These are phyloP conservation scores for Myripristis murdjan DNA, from an alignment of 2,797 vertebrate species.

Conservation along the genomic window DNA sequence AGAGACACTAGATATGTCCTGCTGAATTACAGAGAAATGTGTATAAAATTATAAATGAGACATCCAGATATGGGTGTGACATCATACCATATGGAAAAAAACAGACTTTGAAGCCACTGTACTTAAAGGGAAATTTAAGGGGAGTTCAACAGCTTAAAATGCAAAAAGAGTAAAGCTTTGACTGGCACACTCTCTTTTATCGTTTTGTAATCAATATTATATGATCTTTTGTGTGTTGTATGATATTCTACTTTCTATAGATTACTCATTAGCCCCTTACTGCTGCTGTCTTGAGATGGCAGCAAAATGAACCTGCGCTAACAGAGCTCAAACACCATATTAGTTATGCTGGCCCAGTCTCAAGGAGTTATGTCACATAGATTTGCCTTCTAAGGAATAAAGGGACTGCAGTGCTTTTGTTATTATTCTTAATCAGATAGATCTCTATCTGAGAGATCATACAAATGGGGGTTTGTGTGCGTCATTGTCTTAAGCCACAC, in stretches of 20 bases:
- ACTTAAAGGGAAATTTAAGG: too few species aligned
- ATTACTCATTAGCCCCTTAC: neutral
- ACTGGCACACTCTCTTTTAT: neutral
- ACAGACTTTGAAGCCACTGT: too few species aligned
- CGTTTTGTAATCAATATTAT: neutral
- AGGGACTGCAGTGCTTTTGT: neutral
- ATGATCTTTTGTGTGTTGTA: neutral
- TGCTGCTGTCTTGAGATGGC: neutral
- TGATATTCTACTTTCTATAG: neutral
- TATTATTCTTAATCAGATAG: constrained; percentile 37
- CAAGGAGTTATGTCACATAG: neutral
- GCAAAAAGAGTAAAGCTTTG: too few species aligned
- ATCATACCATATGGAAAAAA: too few species aligned
- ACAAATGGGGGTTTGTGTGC: constrained; percentile 46
- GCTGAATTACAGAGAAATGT: too few species aligned
- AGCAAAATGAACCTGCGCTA: neutral
- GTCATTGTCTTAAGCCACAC: constrained; percentile 61
- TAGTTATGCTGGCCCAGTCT: neutral
- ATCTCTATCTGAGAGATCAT: constrained; percentile 46
- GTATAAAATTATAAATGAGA: too few species aligned
- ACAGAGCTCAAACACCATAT: neutral
- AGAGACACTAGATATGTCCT: too few species aligned
- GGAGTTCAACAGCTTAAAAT: too few species aligned
- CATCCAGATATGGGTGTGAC: too few species aligned
- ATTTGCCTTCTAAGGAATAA: constrained; percentile 10